Base-by-base conservation (phyloP, 2,113 vertebrate species). In the Mugil cephalus region DNA sequence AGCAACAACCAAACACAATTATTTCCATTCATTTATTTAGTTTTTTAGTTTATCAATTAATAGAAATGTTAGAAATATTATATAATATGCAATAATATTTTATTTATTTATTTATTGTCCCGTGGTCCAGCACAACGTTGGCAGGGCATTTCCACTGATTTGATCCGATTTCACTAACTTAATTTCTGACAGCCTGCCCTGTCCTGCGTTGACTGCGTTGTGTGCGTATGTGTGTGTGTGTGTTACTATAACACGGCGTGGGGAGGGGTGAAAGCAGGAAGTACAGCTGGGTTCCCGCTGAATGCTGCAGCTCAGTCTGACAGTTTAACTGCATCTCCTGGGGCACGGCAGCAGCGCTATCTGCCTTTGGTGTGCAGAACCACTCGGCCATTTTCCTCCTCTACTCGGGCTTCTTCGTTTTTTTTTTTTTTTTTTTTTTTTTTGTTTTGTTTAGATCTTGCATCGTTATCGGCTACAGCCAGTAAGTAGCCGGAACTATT, bases 181-280 rank as follows among this genome's bases (percentile, higher is more conserved):
- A 0, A 7, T 45, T 30, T 52, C 0, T 35, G 19, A 7, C 6
- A 0, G 8, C 3, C 56, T 17, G 18, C 17, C 11, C 10, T 55
- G 13, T 17, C 6, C 34, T 52, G 36, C 13, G 4, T n/a, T n/a
- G n/a, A n/a, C 24, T 30, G 24, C 24, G 24, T 30, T 40, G 11
- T n/a, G n/a, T 40, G 9, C 19, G 8, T 10, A 54, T 12, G 10
- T 9, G 7, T 12, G 8, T 24, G 10, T 8, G 21, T 46, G 34
- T 17, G 12, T 12, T 24, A 69, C 13, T 21, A 17, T 24, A 4
- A 17, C 1, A 4, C 7, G 6, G 10, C 10, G 7, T 3, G 24
- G 64, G 73, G 80, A 46, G 78, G 40, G 60, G 6, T 51, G 8
- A 61, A 53, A 0, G 6, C 42, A 43, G 55, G 40, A 68, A 21